These are phyloP conservation scores for Spongilla lacustris DNA, from an alignment of 37 sponge, comb jelly and placozoan genomes.

Conservation along the genomic window DNA sequence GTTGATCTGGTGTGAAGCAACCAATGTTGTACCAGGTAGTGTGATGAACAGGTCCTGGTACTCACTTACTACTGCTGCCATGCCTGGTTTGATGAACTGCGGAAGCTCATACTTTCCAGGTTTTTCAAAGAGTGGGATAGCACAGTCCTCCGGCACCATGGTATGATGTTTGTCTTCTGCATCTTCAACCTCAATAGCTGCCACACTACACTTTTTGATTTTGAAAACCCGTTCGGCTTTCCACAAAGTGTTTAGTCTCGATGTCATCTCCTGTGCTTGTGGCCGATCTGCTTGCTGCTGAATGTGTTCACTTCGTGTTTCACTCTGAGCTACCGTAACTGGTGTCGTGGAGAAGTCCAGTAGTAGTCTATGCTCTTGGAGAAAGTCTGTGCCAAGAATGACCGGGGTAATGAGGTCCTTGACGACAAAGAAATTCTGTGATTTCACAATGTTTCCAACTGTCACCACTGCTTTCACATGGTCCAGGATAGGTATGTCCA, in stretches of 20 bases:
- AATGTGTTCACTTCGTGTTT: too few relatives aligned
- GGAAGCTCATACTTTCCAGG: constrained; percentile 21
- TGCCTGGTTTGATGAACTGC: not conserved
- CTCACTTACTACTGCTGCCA: constrained; percentile 13
- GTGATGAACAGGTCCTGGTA: constrained; percentile 43
- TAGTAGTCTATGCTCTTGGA: constrained; percentile 3
- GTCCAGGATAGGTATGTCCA: not conserved
- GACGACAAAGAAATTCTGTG: constrained; percentile 63
- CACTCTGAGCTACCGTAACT: too few relatives aligned
- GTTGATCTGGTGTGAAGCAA: constrained; percentile 29
- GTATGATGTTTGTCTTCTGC: not conserved
- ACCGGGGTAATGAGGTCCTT: constrained; percentile 41
- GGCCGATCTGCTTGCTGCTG: too few relatives aligned
- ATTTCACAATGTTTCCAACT: constrained; percentile 12
- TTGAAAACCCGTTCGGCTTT: too few relatives aligned
- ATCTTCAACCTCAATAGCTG: too few relatives aligned
- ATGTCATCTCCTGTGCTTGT: too few relatives aligned
- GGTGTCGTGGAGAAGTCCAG: not conserved
- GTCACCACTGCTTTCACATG: not conserved
- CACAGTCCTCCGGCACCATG: constrained; percentile 41
- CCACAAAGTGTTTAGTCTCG: too few relatives aligned
- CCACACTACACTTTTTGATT: too few relatives aligned
- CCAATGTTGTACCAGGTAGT: constrained; percentile 41
- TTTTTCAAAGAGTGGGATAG: constrained; percentile 41
- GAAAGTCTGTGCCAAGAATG: constrained; percentile 65